Evolutionary conservation across 2,113 vertebrate genomes (phyloP).

Genomic region (Pionites leucogaster): DNA sequence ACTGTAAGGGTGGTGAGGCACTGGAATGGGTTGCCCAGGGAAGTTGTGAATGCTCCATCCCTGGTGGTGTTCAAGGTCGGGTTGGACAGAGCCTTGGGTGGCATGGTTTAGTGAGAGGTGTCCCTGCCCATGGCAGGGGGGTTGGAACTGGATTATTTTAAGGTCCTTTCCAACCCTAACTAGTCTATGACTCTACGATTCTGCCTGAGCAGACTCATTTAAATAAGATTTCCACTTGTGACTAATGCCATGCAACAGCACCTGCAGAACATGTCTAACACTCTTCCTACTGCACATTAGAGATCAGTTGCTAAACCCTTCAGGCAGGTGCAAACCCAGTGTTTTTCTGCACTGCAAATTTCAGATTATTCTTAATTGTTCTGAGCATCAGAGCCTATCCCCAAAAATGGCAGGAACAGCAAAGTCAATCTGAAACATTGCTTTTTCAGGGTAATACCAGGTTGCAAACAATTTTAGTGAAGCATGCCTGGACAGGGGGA

Average conservation of each 20-base stretch:
- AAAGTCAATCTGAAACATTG: not conserved
- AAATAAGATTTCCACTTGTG: not conserved
- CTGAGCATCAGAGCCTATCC: not conserved
- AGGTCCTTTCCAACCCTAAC: too few relatives aligned
- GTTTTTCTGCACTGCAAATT: not conserved
- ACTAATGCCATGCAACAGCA: not conserved
- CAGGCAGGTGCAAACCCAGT: not conserved
- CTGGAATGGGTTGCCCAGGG: too few relatives aligned
- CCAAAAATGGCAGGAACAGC: not conserved
- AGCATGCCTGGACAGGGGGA: not conserved
- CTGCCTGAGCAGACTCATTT: not conserved
- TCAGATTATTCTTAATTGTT: not conserved
- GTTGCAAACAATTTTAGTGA: not conserved
- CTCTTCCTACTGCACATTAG: not conserved
- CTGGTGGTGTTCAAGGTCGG: too few relatives aligned
- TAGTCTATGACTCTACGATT: too few relatives aligned
- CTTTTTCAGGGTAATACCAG: not conserved
- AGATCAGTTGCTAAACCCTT: not conserved
- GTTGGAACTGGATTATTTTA: too few relatives aligned
- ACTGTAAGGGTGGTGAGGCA: too few relatives aligned
- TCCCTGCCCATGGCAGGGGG: too few relatives aligned
- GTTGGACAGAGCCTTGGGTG: too few relatives aligned
- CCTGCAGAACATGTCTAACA: not conserved
- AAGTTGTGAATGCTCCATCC: too few relatives aligned
- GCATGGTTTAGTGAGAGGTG: too few relatives aligned